Conservation (phyloP, 1,140 invertebrate species). For the Hyles vespertilio region DNA sequence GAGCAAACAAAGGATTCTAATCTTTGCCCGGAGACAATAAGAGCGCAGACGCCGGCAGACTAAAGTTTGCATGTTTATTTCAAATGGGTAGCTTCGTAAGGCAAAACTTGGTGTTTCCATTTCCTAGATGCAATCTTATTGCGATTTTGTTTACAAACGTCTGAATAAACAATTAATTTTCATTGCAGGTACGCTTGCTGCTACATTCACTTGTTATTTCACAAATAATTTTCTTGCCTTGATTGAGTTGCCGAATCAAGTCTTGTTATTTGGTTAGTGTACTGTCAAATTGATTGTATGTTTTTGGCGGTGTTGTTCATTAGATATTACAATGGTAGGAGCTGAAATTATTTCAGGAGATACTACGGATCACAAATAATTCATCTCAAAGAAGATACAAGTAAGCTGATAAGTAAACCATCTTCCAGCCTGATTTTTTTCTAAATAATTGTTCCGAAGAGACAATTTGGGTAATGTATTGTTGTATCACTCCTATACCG, state of each 20-base stretch:
- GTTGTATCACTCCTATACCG: slow-evolving; percentile 38
- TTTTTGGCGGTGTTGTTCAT: too few species aligned
- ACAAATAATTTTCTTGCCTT: too few species aligned
- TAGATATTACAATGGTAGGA: too few species aligned
- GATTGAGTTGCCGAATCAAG: too few species aligned
- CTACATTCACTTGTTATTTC: slow-evolving; percentile 5
- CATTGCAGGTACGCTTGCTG: slow-evolving; percentile 1
- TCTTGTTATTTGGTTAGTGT: too few species aligned
- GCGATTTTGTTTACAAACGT: slow-evolving; percentile 24
- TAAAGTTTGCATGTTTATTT: slow-evolving; percentile 13
- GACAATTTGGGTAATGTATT: slow-evolving; percentile 59
- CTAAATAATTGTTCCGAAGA: slow-evolving; percentile 58
- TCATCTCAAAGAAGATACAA: background rate
- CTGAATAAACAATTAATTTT: slow-evolving; percentile 27
- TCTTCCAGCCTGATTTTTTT: slow-evolving; percentile 33
- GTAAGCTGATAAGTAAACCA: background rate
- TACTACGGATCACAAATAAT: too few species aligned
- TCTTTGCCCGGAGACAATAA: slow-evolving; percentile 6
- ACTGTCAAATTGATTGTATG: too few species aligned
- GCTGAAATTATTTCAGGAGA: too few species aligned
- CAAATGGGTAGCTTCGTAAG: slow-evolving; percentile 6
- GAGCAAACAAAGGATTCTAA: slow-evolving; percentile 8
- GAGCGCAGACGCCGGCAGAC: background rate
- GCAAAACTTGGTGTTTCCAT: slow-evolving; percentile 21
- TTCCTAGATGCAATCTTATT: slow-evolving; percentile 32